A percentile compares a stretch with the other conserved stretches of the same genome.
phyloP scores from a whole-genome alignment of 1,140 invertebrate genomes.

The Neocloeon triangulifer region DNA sequence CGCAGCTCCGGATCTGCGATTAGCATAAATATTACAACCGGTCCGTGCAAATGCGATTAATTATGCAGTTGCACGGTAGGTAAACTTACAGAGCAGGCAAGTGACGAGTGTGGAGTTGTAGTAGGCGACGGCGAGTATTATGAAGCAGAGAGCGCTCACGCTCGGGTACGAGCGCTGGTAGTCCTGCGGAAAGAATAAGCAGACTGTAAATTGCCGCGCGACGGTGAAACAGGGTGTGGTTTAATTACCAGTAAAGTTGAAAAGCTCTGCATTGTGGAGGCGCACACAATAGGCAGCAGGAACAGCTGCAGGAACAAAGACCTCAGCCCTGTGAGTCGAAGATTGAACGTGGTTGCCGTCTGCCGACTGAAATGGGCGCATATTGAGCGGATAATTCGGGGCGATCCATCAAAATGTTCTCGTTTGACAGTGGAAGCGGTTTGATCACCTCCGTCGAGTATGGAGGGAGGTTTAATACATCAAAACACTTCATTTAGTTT shows the following conservation, averaged over 20 bases:
- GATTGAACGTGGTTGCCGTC: slow-evolving; percentile 49
- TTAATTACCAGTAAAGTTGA: slow-evolving; percentile 67
- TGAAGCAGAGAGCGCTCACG: slow-evolving; percentile 58
- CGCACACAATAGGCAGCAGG: slow-evolving; percentile 49
- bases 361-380: slow-evolving; percentile 32
- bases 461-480: too few relatives aligned
- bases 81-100: slow-evolving; percentile 46
- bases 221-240: slow-evolving; percentile 28
- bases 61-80: slow-evolving; percentile 1
- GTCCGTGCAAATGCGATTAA: slow-evolving; percentile 2
- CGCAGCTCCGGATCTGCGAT: slow-evolving; percentile 51
- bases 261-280: too few relatives aligned
- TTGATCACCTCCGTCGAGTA: too few relatives aligned
- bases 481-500: too few relatives aligned
- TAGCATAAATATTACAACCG: slow-evolving; percentile 5
- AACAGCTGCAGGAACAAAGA: slow-evolving; percentile 49
- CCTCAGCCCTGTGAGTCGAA: slow-evolving; percentile 43
- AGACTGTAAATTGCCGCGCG: not conserved
- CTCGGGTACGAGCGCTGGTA: slow-evolving; percentile 51
- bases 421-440: too few relatives aligned
- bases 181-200: slow-evolving; percentile 19
- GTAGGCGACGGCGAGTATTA: slow-evolving; percentile 51
- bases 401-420: too few relatives aligned
- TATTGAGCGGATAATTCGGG: slow-evolving; percentile 5
- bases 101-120: slow-evolving; percentile 58